phyloP scores from a whole-genome alignment of 2,113 vertebrate species.

The Anguilla japonica region DNA sequence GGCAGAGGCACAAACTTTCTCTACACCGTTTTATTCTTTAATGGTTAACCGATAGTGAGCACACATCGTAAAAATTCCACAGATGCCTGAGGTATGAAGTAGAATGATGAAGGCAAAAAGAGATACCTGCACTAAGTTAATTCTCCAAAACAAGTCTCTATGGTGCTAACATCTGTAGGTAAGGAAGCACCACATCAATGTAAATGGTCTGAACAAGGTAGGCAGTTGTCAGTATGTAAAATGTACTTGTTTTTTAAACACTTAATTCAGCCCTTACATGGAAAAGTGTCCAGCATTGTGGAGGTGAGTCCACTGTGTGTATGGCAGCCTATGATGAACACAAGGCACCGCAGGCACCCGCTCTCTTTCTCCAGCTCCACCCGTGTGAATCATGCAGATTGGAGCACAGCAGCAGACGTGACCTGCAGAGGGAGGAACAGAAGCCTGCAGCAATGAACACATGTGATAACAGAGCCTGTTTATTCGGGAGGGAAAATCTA shows the following conservation, averaged over 20 bases:
- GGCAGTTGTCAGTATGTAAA: no score
- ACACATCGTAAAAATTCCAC: neutral
- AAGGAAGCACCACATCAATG: no score
- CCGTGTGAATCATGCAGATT: conserved; percentile 34
- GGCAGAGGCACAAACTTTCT: no score
- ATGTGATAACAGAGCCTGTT: conserved; percentile 14
- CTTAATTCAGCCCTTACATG: no score
- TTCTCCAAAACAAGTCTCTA: no score
- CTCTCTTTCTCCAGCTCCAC: conserved; percentile 9
- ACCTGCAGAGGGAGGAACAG: neutral
- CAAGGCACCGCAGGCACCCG: neutral
- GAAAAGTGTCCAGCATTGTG: no score
- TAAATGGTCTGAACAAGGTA: no score
- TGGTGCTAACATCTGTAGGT: no score
- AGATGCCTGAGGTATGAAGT: no score
- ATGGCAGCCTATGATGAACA: neutral
- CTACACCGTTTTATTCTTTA: neutral
- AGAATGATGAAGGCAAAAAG: no score
- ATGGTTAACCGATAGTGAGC: neutral
- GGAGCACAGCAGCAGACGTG: neutral
- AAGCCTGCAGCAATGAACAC: neutral
- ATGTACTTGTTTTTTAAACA: no score
- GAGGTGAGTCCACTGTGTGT: neutral
- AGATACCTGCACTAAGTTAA: no score
- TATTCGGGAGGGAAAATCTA: neutral